Conservation (phyloP, 2,888 invertebrate genomes). For the Rhorus exstirpatorius region DNA sequence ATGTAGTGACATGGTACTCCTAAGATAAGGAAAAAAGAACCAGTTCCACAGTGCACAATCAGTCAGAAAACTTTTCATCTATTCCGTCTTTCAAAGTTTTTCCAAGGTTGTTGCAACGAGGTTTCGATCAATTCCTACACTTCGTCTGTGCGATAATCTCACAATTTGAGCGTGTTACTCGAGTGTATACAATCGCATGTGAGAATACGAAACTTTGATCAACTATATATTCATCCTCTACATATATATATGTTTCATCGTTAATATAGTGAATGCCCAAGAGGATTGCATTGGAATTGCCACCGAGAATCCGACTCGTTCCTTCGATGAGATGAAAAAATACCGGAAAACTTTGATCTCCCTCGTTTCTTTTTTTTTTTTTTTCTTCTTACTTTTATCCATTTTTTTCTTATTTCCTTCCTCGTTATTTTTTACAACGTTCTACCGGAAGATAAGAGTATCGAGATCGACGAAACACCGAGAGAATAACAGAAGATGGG, state of each 20-base stretch:
- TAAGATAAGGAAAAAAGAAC: background rate
- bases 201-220: background rate
- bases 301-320: conserved; percentile 2
- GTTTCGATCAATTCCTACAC: background rate
- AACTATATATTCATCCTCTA: background rate
- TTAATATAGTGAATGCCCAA: conserved; percentile 3
- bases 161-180: background rate
- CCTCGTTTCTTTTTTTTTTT: background rate
- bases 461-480: conserved; percentile 22
- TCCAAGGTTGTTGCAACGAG: conserved; percentile 20
- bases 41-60: background rate
- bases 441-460: conserved; percentile 38
- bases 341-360: conserved; percentile 46
- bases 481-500: conserved; percentile 20
- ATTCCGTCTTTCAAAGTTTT: conserved; percentile 2
- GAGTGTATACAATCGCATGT: background rate
- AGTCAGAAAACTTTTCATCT: conserved; percentile 4
- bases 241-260: background rate
- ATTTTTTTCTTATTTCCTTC: conserved; percentile 28
- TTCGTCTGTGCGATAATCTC: background rate
- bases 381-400: conserved; percentile 2
- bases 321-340: conserved; percentile 3
- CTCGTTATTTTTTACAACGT: conserved; percentile 10
- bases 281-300: conserved; percentile 28
- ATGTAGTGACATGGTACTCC: background rate